These are phyloP conservation scores for Passer domesticus DNA, from an alignment of 2,113 vertebrate genomes.

Conservation along the genomic window DNA sequence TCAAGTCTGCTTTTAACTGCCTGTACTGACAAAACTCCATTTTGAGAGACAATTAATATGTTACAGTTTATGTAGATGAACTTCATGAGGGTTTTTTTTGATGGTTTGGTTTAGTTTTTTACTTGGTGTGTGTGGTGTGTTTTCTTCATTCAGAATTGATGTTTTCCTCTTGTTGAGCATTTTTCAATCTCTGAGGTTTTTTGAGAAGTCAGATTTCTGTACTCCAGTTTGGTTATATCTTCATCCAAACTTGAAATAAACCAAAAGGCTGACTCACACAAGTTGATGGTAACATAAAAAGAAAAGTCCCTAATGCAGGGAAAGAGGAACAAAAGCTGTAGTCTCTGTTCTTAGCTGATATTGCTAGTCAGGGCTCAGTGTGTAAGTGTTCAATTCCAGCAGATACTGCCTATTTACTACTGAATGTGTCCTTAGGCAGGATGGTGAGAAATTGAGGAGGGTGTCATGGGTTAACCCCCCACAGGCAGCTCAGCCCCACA, in stretches of 20 bases:
- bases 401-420: neutral
- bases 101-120: neutral
- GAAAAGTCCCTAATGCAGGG: neutral
- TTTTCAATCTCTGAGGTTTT: neutral
- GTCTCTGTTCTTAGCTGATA: neutral
- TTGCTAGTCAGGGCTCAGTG: neutral
- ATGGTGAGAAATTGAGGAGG: neutral
- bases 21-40: neutral
- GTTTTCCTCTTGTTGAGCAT: neutral
- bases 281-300: neutral
- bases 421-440: neutral
- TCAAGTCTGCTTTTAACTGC: neutral
- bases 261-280: neutral
- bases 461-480: neutral
- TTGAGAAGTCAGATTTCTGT: neutral
- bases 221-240: neutral
- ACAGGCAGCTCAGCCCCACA: neutral
- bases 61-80: neutral
- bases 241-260: neutral
- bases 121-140: neutral
- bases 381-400: neutral
- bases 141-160: neutral
- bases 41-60: neutral
- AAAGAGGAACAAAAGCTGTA: neutral
- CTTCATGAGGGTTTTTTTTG: fast-evolving